Evolutionary conservation across 2,113 vertebrate genomes (phyloP).

Genomic region (Dicerorhinus sumatrensis): DNA sequence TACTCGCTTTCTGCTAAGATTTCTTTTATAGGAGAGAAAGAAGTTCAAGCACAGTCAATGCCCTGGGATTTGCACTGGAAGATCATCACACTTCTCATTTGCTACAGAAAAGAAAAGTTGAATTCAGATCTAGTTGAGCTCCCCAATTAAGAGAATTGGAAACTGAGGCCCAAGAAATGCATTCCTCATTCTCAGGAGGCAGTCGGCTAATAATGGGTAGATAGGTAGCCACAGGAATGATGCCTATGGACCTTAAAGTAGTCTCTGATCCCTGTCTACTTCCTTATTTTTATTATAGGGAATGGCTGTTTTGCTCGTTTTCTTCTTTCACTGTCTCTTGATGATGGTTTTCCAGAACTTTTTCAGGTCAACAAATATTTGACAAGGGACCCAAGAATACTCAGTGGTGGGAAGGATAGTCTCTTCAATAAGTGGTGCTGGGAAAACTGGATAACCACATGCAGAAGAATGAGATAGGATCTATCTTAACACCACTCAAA

Average conservation of each 20-base stretch:
- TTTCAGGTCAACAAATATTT: constrained; percentile 5
- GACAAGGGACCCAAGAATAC: not conserved
- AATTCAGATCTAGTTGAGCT: not conserved
- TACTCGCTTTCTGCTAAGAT: not conserved
- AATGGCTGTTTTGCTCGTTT: not conserved
- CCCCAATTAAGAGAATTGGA: not conserved
- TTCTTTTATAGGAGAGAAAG: not conserved
- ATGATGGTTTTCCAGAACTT: not conserved
- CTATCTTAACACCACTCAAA: not conserved
- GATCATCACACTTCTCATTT: not conserved
- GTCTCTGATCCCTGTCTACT: not conserved
- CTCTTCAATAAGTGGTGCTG: not conserved
- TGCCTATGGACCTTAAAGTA: not conserved
- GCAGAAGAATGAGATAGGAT: not conserved
- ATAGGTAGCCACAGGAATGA: not conserved
- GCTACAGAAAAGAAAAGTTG: not conserved
- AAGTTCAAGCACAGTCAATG: not conserved
- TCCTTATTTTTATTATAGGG: not conserved
- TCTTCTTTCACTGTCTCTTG: not conserved
- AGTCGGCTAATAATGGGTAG: not conserved
- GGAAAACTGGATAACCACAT: not conserved
- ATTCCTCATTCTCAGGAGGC: not conserved
- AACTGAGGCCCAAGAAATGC: not conserved
- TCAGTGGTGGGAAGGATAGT: not conserved
- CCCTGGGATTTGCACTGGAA: not conserved